These are phyloP conservation scores for Rynchops niger DNA, from an alignment of 2,113 vertebrate genomes.

Conservation along the genomic window DNA sequence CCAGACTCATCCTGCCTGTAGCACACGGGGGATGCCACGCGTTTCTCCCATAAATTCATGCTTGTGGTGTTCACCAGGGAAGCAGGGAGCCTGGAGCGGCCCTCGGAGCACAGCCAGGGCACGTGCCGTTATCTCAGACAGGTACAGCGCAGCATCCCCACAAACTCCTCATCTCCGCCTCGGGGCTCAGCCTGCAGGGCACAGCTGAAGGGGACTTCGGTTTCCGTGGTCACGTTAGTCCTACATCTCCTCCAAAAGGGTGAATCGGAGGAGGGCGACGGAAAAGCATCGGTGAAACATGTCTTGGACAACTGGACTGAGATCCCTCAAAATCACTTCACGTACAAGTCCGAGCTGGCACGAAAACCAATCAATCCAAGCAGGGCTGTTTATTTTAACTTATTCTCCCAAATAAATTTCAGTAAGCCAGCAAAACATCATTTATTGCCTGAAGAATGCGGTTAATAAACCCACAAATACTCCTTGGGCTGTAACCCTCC, in stretches of 20 bases:
- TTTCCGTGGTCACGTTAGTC: rapidly evolving
- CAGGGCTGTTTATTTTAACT: neutral
- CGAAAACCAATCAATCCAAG: neutral
- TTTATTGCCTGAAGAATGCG: neutral
- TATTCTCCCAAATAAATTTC: neutral
- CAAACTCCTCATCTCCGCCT: neutral
- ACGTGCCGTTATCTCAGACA: neutral
- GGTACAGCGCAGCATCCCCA: neutral
- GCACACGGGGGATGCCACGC: too few species aligned
- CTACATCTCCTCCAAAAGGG: neutral
- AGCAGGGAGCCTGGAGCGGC: neutral
- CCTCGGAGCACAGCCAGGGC: neutral
- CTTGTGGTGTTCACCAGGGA: neutral
- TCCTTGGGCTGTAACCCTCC: neutral
- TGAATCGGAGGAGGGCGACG: neutral
- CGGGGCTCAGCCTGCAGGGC: neutral
- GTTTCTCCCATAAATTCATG: neutral
- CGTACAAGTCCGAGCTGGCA: neutral
- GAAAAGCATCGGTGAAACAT: neutral
- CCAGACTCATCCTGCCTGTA: neutral
- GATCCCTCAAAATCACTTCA: neutral
- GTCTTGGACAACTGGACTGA: neutral
- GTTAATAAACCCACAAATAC: neutral
- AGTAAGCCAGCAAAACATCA: rapidly evolving
- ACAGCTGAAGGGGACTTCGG: neutral